Percentiles rank a stretch among this genome's conserved stretches.
These are phyloP conservation scores for Odobenus rosmarus DNA, from an alignment of 2,113 vertebrate genomes.

Conservation along the genomic window DNA sequence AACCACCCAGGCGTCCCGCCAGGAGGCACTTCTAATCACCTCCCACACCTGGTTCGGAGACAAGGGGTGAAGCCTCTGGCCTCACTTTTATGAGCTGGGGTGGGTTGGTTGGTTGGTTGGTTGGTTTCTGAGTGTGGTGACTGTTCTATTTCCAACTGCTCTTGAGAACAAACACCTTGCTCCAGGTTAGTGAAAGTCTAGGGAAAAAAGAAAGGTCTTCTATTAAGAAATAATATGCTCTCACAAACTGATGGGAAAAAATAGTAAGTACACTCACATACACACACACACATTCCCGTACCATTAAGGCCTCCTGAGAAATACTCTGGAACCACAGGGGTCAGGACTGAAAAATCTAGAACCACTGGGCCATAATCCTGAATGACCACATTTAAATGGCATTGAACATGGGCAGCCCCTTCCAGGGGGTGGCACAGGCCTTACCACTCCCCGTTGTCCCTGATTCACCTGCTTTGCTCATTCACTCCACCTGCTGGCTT, in stretches of 20 bases:
- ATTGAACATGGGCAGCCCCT: background rate
- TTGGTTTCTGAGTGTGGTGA: background rate
- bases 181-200: background rate
- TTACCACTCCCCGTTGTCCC: background rate
- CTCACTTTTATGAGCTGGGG: background rate
- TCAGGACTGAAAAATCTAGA: background rate
- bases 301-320: background rate
- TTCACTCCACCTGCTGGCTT: background rate
- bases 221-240: background rate
- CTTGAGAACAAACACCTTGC: background rate
- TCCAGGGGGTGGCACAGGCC: background rate
- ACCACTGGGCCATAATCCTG: background rate
- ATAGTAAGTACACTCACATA: background rate
- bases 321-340: background rate
- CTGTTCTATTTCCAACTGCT: background rate
- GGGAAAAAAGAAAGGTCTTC: background rate
- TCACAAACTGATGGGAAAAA: background rate
- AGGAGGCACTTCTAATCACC: background rate
- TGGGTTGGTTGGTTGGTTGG: background rate
- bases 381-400: background rate
- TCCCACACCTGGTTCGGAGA: background rate
- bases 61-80: background rate
- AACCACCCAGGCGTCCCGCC: background rate
- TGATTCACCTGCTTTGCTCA: background rate
- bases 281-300: no score